Conservation (phyloP, 2,797 vertebrate species). For the Threskiornis aethiopicus region DNA sequence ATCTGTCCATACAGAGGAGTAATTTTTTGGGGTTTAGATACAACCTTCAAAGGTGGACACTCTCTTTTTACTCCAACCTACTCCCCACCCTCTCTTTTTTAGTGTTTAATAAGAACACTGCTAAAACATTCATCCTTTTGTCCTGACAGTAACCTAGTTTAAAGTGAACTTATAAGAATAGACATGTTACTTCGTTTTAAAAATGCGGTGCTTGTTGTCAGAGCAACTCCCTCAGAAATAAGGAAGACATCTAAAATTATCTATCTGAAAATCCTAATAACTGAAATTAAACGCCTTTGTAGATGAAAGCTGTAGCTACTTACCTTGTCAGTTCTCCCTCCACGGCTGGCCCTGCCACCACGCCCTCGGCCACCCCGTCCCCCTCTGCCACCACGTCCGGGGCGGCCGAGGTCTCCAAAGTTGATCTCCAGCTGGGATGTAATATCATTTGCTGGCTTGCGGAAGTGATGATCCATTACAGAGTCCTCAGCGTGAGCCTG, state of each 20-base stretch:
- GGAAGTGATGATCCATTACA: constrained; percentile 93
- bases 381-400: constrained; percentile 92
- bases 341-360: constrained; percentile 84
- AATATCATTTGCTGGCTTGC: constrained; percentile 98
- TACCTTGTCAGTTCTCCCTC: constrained; percentile 93
- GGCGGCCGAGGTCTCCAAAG: constrained; percentile 96
- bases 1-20: neutral
- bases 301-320: neutral
- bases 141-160: neutral
- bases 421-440: constrained; percentile 99
- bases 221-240: fast-evolving
- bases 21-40: neutral
- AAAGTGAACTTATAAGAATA: fast-evolving
- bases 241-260: neutral
- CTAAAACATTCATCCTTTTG: neutral
- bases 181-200: fast-evolving
- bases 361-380: constrained; percentile 79
- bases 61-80: neutral
- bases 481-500: constrained; percentile 86
- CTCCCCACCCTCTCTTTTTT: neutral
- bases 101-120: neutral
- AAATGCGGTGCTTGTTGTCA: fast-evolving
- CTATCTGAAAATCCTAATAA: fast-evolving
- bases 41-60: neutral
- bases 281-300: fast-evolving